These are phyloP conservation scores for Muscidifurax raptorellus DNA, from an alignment of 1,140 invertebrate species.

Conservation along the genomic window DNA sequence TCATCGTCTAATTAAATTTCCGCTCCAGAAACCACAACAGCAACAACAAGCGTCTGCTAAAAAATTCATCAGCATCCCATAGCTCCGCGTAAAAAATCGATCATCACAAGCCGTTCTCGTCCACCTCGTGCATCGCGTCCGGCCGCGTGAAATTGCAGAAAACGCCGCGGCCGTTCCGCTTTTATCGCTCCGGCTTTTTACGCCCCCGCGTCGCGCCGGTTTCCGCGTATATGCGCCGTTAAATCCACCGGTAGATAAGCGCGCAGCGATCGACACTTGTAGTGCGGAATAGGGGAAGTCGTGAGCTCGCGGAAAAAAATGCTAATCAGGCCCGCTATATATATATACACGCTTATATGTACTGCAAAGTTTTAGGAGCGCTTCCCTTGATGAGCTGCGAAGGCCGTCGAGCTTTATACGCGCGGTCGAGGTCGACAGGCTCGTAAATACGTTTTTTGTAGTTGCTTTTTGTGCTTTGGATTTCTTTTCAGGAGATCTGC, in stretches of 20 bases:
- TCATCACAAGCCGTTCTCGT: background rate
- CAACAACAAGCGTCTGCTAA: too few species aligned
- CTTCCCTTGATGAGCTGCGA: background rate
- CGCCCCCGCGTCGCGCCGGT: background rate
- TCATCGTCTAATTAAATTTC: background rate
- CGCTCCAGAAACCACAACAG: too few species aligned
- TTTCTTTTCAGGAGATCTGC: background rate
- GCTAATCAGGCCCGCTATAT: too few species aligned
- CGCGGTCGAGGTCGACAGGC: background rate
- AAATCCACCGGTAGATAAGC: background rate
- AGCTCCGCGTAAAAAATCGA: background rate
- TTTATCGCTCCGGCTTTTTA: background rate
- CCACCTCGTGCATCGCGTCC: too few species aligned
- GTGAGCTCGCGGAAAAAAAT: too few species aligned
- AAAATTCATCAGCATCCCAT: too few species aligned
- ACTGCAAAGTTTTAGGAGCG: background rate
- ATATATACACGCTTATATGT: too few species aligned
- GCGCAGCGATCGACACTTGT: background rate
- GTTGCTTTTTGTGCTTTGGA: background rate
- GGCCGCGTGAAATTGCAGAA: constrained; percentile 5
- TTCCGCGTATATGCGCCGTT: background rate
- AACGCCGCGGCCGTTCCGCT: background rate
- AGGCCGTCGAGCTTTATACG: background rate
- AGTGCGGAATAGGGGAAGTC: too few species aligned
- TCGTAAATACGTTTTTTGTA: background rate